Conservation (phyloP, 2,113 vertebrate species). For the Pithys albifrons region DNA sequence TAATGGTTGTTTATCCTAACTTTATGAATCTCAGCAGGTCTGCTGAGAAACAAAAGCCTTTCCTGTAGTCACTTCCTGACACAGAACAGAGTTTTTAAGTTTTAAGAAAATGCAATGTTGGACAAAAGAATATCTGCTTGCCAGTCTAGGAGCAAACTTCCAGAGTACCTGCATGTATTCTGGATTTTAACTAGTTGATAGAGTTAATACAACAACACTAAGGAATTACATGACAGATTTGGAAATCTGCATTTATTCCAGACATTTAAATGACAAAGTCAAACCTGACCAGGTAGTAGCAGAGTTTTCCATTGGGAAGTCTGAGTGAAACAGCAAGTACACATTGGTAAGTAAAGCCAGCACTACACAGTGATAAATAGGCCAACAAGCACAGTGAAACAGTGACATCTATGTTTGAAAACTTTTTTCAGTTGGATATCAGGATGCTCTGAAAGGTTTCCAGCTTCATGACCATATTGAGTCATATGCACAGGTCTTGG, state of each 20-base stretch:
- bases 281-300: background rate
- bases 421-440: background rate
- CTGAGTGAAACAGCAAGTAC: background rate
- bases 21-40: background rate
- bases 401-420: slow-evolving; percentile 42
- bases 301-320: background rate
- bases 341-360: background rate
- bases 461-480: fast-evolving
- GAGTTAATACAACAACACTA: background rate
- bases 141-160: background rate
- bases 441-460: background rate
- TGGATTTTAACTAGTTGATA: background rate
- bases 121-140: background rate
- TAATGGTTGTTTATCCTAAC: background rate
- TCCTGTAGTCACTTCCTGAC: background rate
- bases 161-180: background rate
- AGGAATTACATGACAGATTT: background rate
- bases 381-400: background rate
- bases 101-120: background rate
- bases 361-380: background rate
- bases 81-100: background rate
- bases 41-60: background rate
- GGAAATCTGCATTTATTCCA: background rate
- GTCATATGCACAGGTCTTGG: background rate
- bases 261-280: background rate